Percentiles rank a stretch among this genome's conserved stretches.
Conservation (phyloP, 64 coral and sea anemone genomes). For the Pachyseris speciosa region DNA sequence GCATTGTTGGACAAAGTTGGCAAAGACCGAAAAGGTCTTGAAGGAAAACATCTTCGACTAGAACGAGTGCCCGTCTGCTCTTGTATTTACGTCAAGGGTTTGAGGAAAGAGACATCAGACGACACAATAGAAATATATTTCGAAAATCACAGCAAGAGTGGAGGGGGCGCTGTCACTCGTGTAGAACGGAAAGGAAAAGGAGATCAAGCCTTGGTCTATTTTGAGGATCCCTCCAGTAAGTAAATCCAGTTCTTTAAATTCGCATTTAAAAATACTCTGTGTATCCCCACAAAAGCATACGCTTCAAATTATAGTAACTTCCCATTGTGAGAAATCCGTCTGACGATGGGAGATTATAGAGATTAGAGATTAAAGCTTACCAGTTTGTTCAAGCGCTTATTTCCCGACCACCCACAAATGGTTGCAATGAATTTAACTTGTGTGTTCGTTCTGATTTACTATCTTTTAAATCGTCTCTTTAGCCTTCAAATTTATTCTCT, state of each 20-base stretch:
- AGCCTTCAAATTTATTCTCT: no score
- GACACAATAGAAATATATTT: conserved; percentile 51
- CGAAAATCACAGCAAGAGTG: conserved; percentile 34
- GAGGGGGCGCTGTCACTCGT: conserved; percentile 7
- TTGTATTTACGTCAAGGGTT: conserved; percentile 31
- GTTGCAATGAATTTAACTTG: no score
- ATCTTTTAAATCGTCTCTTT: no score
- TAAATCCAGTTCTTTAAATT: not conserved
- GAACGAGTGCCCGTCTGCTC: conserved; percentile 50
- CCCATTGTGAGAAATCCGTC: not conserved
- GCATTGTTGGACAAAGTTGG: not conserved
- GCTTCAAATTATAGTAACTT: no score
- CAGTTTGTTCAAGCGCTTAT: no score
- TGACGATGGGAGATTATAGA: no score
- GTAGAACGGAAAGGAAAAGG: not conserved
- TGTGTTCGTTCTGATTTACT: no score
- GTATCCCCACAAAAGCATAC: no score
- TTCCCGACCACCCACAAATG: no score
- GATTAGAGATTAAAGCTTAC: no score
- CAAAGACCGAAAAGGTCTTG: conserved; percentile 23
- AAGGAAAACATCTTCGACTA: conserved; percentile 19
- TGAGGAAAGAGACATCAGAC: not conserved
- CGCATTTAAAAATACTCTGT: not conserved
- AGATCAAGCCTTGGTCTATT: conserved; percentile 44
- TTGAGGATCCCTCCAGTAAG: conserved; percentile 58